phyloP scores from a whole-genome alignment of 2,113 vertebrate species.

The Dasyprocta punctata region DNA sequence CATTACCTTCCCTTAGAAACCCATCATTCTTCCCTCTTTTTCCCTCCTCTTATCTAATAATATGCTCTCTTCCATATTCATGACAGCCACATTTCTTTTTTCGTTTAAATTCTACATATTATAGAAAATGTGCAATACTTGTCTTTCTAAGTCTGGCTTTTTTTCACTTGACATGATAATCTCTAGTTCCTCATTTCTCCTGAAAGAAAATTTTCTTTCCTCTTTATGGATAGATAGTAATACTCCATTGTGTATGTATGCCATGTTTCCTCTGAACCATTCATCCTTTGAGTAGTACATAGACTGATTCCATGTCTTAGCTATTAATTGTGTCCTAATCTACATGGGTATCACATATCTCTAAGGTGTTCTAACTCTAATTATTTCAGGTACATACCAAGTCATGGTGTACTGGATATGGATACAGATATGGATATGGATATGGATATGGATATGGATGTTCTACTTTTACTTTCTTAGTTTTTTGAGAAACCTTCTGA shows the following conservation, averaged over 20 bases:
- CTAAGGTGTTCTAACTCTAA: background rate
- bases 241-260: background rate
- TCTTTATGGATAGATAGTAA: background rate
- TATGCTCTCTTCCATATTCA: background rate
- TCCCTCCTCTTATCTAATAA: background rate
- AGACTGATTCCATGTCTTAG: background rate
- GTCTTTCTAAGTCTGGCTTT: background rate
- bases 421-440: too few species aligned
- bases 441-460: background rate
- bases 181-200: background rate
- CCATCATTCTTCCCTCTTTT: background rate
- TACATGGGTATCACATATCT: background rate
- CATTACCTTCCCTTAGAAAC: background rate
- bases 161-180: background rate
- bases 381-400: background rate
- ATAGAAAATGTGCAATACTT: background rate
- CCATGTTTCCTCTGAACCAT: background rate
- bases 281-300: background rate
- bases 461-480: background rate
- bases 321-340: background rate
- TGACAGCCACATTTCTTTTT: background rate
- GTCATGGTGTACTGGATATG: background rate
- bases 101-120: background rate
- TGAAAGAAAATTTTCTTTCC: background rate
- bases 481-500: background rate